phyloP scores from a whole-genome alignment of 2,888 invertebrate species.

The Listrodromus nycthemerus region DNA sequence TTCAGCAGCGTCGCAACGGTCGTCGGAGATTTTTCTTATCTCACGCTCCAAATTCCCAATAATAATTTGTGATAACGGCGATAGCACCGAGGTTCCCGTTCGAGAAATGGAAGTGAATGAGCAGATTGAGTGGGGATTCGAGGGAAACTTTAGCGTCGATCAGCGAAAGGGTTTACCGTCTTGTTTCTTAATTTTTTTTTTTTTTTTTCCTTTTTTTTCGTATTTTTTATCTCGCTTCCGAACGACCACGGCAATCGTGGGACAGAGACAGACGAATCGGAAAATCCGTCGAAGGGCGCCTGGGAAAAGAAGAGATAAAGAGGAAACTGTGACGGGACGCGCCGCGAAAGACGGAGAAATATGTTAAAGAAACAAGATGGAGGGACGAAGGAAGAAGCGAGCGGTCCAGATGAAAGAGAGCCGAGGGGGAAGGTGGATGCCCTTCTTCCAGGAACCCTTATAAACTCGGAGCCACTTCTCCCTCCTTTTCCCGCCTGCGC shows the following conservation, averaged over 20 bases:
- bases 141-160: slow-evolving; percentile 59
- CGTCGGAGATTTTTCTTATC: slow-evolving; percentile 67
- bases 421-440: slow-evolving; percentile 82
- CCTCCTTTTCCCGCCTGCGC: slow-evolving; percentile 48
- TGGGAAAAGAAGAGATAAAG: slow-evolving; percentile 70
- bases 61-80: slow-evolving; percentile 66
- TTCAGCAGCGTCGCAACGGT: slow-evolving; percentile 30
- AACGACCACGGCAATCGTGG: slow-evolving; percentile 40
- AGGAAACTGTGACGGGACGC: slow-evolving; percentile 49
- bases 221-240: slow-evolving; percentile 42
- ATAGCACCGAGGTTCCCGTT: slow-evolving; percentile 61
- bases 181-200: slow-evolving; percentile 11
- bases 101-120: slow-evolving; percentile 40
- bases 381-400: slow-evolving; percentile 62
- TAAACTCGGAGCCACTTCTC: slow-evolving; percentile 81
- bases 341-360: slow-evolving; percentile 56
- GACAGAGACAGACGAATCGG: slow-evolving; percentile 38
- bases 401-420: slow-evolving; percentile 82
- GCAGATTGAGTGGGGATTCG: slow-evolving; percentile 18
- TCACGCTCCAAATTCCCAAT: slow-evolving; percentile 66
- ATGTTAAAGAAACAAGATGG: slow-evolving; percentile 52
- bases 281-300: slow-evolving; percentile 69
- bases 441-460: slow-evolving; percentile 82
- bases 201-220: slow-evolving; percentile 29
- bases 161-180: slow-evolving; percentile 33